These are phyloP conservation scores for Eublepharis macularius DNA, from an alignment of 2,113 vertebrate genomes.

Conservation along the genomic window DNA sequence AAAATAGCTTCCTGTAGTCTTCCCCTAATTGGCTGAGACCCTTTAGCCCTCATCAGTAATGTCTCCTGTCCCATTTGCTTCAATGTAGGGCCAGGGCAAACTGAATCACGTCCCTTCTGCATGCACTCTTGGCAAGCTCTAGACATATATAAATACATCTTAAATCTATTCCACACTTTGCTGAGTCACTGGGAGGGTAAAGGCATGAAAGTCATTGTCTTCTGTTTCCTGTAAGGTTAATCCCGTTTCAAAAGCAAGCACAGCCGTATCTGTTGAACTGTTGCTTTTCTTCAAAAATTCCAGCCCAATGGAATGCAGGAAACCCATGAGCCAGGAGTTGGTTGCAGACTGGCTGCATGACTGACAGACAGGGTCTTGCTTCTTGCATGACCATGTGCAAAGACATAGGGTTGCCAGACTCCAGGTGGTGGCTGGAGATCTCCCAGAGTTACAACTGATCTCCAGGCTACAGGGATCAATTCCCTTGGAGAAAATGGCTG, in stretches of 20 bases:
- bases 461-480: no score
- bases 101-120: background rate
- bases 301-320: background rate
- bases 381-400: background rate
- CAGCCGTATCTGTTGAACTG: background rate
- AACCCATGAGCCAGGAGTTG: background rate
- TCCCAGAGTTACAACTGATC: no score
- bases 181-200: background rate
- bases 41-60: no score
- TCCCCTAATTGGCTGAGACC: no score
- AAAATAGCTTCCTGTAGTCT: no score
- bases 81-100: no score
- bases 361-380: background rate
- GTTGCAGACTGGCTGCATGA: background rate
- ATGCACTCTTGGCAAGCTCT: background rate
- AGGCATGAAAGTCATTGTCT: background rate
- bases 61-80: no score
- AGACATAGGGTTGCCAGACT: no score
- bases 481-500: no score
- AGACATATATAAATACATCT: background rate
- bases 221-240: background rate
- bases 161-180: background rate
- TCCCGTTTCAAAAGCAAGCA: constrained; percentile 1
- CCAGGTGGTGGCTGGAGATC: no score
- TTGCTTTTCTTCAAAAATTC: background rate